These are phyloP conservation scores for Fratercula arctica DNA, from an alignment of 2,797 vertebrate species.

Conservation along the genomic window DNA sequence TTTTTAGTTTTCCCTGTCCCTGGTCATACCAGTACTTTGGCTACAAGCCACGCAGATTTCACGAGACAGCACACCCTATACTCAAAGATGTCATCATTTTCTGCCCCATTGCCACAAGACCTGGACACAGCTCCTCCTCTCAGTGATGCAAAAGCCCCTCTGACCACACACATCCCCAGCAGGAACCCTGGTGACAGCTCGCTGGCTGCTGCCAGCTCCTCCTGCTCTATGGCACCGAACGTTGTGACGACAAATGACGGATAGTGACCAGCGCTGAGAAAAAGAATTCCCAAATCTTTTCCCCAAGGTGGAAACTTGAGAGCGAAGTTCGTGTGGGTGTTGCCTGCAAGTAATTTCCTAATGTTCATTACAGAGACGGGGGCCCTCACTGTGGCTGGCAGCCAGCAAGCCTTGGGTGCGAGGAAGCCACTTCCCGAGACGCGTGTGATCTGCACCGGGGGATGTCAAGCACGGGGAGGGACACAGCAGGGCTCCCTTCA, in stretches of 20 bases:
- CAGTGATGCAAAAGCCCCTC: neutral
- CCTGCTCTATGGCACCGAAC: neutral
- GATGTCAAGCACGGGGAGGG: neutral
- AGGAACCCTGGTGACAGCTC: neutral
- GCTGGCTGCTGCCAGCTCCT: neutral
- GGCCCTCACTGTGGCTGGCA: neutral
- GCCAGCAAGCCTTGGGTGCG: neutral
- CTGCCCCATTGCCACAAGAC: neutral
- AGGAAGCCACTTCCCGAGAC: neutral
- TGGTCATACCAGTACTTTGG: neutral
- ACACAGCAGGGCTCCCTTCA: neutral
- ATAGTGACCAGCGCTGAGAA: neutral
- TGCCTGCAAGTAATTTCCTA: neutral
- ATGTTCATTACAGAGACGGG: neutral
- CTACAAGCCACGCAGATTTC: neutral
- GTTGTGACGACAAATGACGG: neutral
- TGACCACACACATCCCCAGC: neutral
- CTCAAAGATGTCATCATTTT: neutral
- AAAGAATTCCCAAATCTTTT: neutral
- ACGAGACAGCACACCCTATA: neutral
- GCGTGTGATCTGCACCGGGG: fast-evolving
- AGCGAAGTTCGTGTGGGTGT: neutral
- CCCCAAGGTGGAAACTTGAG: neutral
- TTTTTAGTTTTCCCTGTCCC: neutral
- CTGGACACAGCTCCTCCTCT: neutral